phyloP scores from a whole-genome alignment of 2,888 invertebrate genomes.

The Megaustenia siamemsis region DNA sequence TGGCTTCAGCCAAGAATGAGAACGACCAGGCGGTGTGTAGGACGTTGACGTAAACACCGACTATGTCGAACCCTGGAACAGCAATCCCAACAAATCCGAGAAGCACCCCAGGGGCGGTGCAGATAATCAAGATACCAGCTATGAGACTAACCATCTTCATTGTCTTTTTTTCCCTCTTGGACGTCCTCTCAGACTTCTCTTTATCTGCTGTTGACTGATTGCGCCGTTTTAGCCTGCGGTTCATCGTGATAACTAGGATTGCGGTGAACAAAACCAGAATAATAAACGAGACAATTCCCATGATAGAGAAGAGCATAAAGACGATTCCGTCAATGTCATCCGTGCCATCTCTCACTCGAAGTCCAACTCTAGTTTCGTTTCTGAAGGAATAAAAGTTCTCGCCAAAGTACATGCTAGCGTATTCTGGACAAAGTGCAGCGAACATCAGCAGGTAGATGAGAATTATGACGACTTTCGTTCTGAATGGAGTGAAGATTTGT shows the following conservation, averaged over 20 bases:
- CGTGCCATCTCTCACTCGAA: neutral
- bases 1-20: neutral
- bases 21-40: neutral
- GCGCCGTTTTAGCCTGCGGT: neutral
- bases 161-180: neutral
- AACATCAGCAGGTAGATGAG: neutral
- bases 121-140: neutral
- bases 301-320: neutral
- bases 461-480: conserved; percentile 9
- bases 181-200: neutral
- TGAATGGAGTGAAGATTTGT: conserved; percentile 13
- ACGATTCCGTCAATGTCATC: neutral
- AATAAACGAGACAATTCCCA: neutral
- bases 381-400: conserved; percentile 11
- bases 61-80: neutral
- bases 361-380: conserved; percentile 20
- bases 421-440: neutral
- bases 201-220: neutral
- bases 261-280: neutral
- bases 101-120: neutral
- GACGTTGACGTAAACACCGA: neutral
- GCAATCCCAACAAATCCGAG: neutral
- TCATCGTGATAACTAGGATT: neutral
- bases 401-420: neutral
- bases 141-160: conserved; percentile 28